Conservation (phyloP, 2,888 invertebrate species). For the Agrochola lota region DNA sequence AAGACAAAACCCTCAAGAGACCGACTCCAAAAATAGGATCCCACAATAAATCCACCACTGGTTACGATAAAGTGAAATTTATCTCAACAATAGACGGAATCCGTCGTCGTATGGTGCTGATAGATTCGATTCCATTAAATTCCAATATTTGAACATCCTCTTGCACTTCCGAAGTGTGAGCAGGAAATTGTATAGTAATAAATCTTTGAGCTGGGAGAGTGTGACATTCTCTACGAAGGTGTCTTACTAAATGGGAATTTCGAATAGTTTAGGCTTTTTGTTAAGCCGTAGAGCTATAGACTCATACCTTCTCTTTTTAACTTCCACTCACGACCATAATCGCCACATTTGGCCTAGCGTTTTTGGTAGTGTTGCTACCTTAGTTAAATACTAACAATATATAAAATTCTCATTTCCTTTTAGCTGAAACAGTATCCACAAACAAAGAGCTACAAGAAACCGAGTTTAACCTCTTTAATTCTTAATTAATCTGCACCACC, state of each 20-base stretch:
- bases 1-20: conserved; percentile 43
- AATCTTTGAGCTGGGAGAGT: conserved; percentile 53
- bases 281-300: not conserved
- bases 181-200: conserved; percentile 64
- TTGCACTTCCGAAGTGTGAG: conserved; percentile 60
- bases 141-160: conserved; percentile 70
- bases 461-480: not conserved
- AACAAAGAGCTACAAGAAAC: not conserved
- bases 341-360: not conserved
- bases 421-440: not conserved
- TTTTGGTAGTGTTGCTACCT: not conserved
- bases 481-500: conserved; percentile 3
- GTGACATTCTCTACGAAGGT: conserved; percentile 55
- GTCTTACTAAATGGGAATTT: conserved; percentile 53
- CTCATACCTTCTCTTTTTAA: not conserved
- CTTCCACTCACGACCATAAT: not conserved
- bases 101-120: conserved; percentile 50
- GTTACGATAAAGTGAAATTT: conserved; percentile 60
- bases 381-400: not conserved
- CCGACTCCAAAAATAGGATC: conserved; percentile 22
- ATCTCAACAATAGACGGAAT: conserved; percentile 57
- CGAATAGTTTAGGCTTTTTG: not conserved
- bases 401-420: not conserved
- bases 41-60: conserved; percentile 47
- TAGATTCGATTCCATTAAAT: conserved; percentile 69